phyloP scores from a whole-genome alignment of 2,888 invertebrate genomes.

The Zaprionus obscuricornis region DNA sequence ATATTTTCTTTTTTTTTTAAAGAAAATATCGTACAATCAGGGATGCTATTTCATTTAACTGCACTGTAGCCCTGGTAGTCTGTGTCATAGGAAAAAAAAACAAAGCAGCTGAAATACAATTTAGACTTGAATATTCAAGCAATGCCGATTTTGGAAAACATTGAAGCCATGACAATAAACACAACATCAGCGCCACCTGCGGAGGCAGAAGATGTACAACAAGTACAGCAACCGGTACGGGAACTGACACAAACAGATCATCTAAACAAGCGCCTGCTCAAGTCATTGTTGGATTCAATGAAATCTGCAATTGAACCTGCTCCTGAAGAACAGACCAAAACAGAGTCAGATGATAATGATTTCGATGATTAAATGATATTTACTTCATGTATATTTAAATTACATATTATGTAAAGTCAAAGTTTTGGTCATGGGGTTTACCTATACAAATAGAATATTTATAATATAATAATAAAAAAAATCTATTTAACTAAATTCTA shows the following conservation, averaged over 20 bases:
- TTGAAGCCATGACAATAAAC: conserved; percentile 44
- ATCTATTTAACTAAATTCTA: conserved; percentile 72
- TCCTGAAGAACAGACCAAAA: conserved; percentile 12
- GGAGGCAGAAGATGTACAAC: conserved; percentile 30
- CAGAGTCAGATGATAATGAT: conserved; percentile 59
- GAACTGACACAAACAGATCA: conserved; percentile 81
- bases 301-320: conserved; percentile 51
- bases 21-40: too few relatives aligned
- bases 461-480: conserved; percentile 4
- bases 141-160: conserved; percentile 75
- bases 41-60: too few relatives aligned
- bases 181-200: conserved; percentile 33
- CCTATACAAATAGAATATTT: conserved; percentile 38
- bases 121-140: not conserved
- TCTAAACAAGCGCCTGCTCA: conserved; percentile 74
- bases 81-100: conserved; percentile 17
- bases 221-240: conserved; percentile 50
- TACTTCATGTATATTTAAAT: conserved; percentile 50
- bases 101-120: not conserved
- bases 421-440: conserved; percentile 46
- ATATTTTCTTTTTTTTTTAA: too few relatives aligned
- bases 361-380: conserved; percentile 65
- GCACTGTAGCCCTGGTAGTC: not conserved
- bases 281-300: conserved; percentile 76
- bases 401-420: conserved; percentile 35